phyloP scores from a whole-genome alignment of 2,797 vertebrate species.

The Catharus ustulatus region DNA sequence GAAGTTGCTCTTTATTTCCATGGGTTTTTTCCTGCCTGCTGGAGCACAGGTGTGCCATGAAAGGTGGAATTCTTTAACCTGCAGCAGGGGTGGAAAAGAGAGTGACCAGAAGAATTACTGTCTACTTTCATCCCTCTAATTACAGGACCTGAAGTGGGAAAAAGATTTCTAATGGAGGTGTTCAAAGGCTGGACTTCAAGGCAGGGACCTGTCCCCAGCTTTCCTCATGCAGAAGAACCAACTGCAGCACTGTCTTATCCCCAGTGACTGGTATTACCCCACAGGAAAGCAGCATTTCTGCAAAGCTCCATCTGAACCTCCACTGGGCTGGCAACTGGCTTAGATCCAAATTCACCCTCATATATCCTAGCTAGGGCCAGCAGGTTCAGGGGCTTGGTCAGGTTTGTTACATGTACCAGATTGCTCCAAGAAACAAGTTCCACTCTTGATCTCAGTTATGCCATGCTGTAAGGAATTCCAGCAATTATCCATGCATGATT shows the following conservation, averaged over 20 bases:
- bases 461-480: not conserved
- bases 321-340: not conserved
- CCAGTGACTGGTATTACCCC: not conserved
- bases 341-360: not conserved
- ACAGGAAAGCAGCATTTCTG: not conserved
- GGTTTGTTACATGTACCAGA: not conserved
- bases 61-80: not conserved
- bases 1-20: not conserved
- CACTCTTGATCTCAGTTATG: not conserved
- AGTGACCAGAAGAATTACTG: not conserved
- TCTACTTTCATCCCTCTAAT: not conserved
- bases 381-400: not conserved
- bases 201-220: not conserved
- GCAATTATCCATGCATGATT: not conserved
- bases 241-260: not conserved
- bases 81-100: fast-evolving
- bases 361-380: not conserved
- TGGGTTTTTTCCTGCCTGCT: not conserved
- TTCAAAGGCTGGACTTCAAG: not conserved
- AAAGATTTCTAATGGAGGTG: not conserved
- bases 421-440: not conserved
- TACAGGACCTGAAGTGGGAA: not conserved
- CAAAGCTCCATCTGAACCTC: not conserved
- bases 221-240: not conserved
- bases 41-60: not conserved